A percentile compares a stretch with the other conserved stretches of the same genome.
Conservation (phyloP, 2,888 invertebrate species). For the Anaspis maculata region DNA sequence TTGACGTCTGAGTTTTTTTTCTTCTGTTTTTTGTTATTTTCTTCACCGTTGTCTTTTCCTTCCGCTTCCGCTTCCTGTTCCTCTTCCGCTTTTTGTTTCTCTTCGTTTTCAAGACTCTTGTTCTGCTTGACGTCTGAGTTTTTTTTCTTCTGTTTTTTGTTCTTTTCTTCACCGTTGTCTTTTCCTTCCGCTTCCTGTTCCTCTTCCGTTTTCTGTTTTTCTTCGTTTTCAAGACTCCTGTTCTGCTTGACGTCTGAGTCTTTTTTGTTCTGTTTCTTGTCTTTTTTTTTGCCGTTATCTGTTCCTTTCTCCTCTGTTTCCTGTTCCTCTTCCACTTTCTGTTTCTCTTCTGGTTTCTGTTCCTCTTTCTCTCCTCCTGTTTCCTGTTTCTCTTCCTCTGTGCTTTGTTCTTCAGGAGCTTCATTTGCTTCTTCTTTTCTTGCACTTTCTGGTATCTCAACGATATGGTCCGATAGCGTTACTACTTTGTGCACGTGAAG, state of each 20-base stretch:
- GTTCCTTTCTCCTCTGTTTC: not conserved
- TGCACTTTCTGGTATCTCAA: too few species aligned
- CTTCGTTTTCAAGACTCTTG: not conserved
- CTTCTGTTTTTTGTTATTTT: not conserved
- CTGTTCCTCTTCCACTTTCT: not conserved
- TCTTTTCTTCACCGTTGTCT: not conserved
- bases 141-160: not conserved
- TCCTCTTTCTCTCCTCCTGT: slow-evolving; percentile 1
- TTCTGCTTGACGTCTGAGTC: too few species aligned
- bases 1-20: not conserved
- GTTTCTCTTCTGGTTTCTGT: not conserved
- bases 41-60: not conserved
- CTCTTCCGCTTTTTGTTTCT: not conserved
- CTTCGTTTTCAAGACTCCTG: slow-evolving; percentile 2
- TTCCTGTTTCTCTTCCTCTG: too few species aligned
- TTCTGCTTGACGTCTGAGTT: too few species aligned
- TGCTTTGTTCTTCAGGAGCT: too few species aligned
- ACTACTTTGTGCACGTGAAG: too few species aligned
- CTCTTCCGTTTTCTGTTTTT: not conserved
- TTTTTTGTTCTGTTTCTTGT: not conserved
- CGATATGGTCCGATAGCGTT: too few species aligned
- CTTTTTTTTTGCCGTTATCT: not conserved
- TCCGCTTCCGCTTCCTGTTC: not conserved
- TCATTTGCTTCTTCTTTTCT: too few species aligned
- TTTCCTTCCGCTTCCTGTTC: not conserved